Evolutionary conservation across 1,140 invertebrate species (phyloP).

Genomic region (Harpegnathos saltator): DNA sequence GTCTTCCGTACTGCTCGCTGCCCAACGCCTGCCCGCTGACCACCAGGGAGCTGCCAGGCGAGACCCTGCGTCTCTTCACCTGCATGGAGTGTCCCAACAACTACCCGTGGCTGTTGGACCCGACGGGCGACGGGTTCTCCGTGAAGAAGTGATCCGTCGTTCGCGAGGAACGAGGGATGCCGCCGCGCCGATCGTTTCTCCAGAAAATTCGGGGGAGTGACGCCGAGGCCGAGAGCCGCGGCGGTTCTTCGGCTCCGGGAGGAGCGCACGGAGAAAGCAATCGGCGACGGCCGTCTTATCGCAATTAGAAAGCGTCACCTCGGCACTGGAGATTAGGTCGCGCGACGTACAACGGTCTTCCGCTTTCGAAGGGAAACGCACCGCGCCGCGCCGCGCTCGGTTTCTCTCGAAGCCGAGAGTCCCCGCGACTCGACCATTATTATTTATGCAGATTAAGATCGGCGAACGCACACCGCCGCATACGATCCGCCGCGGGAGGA

Average conservation of each 20-base stretch:
- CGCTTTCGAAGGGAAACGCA: constrained; percentile 33
- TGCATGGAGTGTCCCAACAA: constrained; percentile 98
- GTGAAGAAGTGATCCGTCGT: constrained; percentile 87
- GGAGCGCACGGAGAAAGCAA: constrained; percentile 31
- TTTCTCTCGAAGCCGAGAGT: constrained; percentile 9
- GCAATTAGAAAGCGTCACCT: constrained; percentile 50
- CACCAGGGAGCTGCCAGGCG: constrained; percentile 95
- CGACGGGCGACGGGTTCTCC: constrained; percentile 96
- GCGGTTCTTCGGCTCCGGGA: neutral
- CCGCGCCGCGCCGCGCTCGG: neutral
- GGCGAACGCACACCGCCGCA: neutral
- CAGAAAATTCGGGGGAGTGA: neutral
- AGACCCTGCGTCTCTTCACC: constrained; percentile 96
- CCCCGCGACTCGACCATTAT: constrained; percentile 27
- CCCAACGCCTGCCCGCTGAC: constrained; percentile 96
- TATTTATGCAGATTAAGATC: constrained; percentile 58
- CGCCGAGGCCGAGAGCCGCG: constrained; percentile 3
- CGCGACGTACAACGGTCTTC: neutral
- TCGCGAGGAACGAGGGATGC: constrained; percentile 1
- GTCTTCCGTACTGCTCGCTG: constrained; percentile 95
- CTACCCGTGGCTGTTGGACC: constrained; percentile 97
- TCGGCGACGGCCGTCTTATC: constrained; percentile 41
- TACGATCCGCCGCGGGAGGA: neutral
- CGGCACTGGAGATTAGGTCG: neutral
- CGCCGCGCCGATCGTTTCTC: constrained; percentile 23